phyloP scores from a whole-genome alignment of 1,140 invertebrate species.

The Thaumatotibia leucotreta region DNA sequence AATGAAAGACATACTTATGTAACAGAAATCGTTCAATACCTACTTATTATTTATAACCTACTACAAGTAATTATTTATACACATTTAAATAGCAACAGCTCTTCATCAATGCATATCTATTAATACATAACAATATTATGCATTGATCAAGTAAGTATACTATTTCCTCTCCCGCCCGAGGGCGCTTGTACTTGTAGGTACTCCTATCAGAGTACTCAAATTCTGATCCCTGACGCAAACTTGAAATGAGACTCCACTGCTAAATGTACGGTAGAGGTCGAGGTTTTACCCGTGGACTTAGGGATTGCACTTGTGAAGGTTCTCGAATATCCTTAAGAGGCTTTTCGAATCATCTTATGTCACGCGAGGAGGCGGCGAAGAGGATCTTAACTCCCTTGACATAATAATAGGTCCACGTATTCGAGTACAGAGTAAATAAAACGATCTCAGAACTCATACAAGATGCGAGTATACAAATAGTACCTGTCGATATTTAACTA shows the following conservation, averaged over 20 bases:
- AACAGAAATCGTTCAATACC: too few relatives aligned
- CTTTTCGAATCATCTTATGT: slow-evolving; percentile 13
- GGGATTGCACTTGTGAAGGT: slow-evolving; percentile 5
- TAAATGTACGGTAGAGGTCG: neutral
- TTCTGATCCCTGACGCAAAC: neutral
- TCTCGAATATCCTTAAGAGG: slow-evolving; percentile 12
- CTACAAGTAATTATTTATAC: too few relatives aligned
- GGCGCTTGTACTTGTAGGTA: neutral
- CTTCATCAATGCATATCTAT: too few relatives aligned
- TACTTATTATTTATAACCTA: too few relatives aligned
- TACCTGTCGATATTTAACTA: neutral
- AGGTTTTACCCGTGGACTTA: neutral
- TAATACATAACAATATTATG: too few relatives aligned
- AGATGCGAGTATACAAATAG: neutral
- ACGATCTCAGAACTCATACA: neutral
- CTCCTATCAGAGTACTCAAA: neutral
- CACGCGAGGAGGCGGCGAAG: neutral
- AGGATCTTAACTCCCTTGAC: slow-evolving; percentile 8
- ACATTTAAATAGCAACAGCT: too few relatives aligned
- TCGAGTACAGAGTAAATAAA: slow-evolving; percentile 1
- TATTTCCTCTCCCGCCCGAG: too few relatives aligned
- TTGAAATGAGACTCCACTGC: neutral
- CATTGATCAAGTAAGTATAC: neutral
- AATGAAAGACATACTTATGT: too few relatives aligned
- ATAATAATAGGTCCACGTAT: slow-evolving; percentile 13